Evolutionary conservation across 2,113 vertebrate genomes (phyloP).

Genomic region (Heterotis niloticus): DNA sequence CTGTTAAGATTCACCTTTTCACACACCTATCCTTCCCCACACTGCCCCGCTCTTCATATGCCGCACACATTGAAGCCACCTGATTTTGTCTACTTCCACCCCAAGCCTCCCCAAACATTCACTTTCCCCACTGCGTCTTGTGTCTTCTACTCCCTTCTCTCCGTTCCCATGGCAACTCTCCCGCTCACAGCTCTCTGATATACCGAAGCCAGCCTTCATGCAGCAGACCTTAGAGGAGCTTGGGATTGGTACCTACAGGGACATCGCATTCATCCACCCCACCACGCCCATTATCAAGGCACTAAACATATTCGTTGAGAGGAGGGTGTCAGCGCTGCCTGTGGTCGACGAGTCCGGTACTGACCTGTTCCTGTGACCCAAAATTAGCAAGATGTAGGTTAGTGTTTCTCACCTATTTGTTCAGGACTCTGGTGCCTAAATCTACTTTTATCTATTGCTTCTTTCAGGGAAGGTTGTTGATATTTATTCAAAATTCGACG

Average conservation of each 20-base stretch:
- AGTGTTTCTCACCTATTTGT: background rate
- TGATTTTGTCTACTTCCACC: no score
- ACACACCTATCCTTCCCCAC: no score
- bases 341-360: conserved; percentile 90
- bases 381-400: background rate
- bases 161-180: background rate
- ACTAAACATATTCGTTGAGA: conserved; percentile 93
- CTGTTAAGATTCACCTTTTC: no score
- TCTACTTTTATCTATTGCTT: conserved; percentile 15
- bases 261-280: conserved; percentile 94
- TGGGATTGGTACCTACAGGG: conserved; percentile 89
- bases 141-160: background rate
- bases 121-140: background rate
- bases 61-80: no score
- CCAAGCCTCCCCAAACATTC: no score
- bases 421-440: background rate
- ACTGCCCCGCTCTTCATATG: no score
- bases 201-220: conserved; percentile 99
- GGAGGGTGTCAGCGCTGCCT: conserved; percentile 89
- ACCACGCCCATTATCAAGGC: conserved; percentile 98
- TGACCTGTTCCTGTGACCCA: background rate
- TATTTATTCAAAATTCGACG: conserved; percentile 99
- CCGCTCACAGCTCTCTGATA: conserved; percentile 81
- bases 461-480: conserved; percentile 95
- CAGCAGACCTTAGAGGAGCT: conserved; percentile 88